Evolutionary conservation across 2,797 vertebrate genomes (phyloP).

Genomic region (Merluccius polli): DNA sequence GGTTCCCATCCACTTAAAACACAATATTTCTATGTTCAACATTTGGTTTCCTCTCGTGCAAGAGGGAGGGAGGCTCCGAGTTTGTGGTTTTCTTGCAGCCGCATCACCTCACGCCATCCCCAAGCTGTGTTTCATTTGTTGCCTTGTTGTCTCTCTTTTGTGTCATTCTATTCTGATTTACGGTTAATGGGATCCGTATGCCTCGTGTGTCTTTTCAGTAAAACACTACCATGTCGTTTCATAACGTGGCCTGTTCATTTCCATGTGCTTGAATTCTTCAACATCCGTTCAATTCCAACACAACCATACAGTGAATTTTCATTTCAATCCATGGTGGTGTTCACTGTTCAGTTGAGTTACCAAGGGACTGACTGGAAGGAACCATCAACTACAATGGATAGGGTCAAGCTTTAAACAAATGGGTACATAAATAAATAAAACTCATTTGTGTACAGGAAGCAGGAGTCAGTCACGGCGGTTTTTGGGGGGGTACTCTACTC

Average conservation of each 20-base stretch:
- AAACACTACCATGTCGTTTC: background rate
- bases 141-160: background rate
- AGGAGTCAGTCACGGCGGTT: background rate
- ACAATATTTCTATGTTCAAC: background rate
- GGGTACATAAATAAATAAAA: no score
- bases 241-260: background rate
- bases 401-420: no score
- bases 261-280: background rate
- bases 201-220: background rate
- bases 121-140: background rate
- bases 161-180: background rate
- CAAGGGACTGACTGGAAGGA: no score
- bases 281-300: background rate
- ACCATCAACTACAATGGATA: no score
- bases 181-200: background rate
- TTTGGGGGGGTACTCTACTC: background rate
- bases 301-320: background rate
- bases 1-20: background rate
- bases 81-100: background rate
- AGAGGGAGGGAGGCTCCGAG: background rate
- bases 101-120: no score
- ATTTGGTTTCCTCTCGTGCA: background rate
- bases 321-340: background rate
- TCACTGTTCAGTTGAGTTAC: no score
- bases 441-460: background rate